A percentile compares a stretch with the other conserved stretches of the same genome.
Conservation (phyloP, 2,888 invertebrate species). For the Criorhina ranunculi region DNA sequence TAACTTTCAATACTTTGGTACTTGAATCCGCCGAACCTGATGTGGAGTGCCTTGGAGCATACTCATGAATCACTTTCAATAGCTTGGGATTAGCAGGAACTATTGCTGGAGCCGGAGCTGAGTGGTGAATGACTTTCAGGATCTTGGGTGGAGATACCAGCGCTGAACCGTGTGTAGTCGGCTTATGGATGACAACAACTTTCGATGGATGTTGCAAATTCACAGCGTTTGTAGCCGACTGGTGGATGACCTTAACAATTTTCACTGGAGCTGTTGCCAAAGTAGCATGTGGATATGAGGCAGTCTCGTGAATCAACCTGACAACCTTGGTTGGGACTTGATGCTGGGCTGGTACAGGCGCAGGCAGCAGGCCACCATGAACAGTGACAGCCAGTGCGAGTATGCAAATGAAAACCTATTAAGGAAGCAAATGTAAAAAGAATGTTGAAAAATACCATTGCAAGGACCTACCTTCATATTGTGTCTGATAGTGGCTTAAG, state of each 20-base stretch:
- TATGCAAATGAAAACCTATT: constrained; percentile 30
- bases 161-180: neutral
- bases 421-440: neutral
- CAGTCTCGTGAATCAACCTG: constrained; percentile 3
- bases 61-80: constrained; percentile 1
- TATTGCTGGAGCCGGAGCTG: neutral
- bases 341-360: neutral
- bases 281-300: neutral
- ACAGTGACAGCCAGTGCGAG: constrained; percentile 9
- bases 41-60: neutral
- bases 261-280: neutral
- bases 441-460: neutral
- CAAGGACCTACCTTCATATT: constrained; percentile 12
- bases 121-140: neutral
- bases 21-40: neutral
- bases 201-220: neutral
- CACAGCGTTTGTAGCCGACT: neutral
- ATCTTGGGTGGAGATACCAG: neutral
- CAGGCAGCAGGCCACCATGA: constrained; percentile 3
- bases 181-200: constrained; percentile 8
- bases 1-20: constrained; percentile 12
- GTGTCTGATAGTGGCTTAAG: neutral
- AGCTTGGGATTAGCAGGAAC: neutral
- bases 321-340: constrained; percentile 11
- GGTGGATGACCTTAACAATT: constrained; percentile 2